phyloP scores from a whole-genome alignment of 2,113 vertebrate species.

The Etheostoma cragini region DNA sequence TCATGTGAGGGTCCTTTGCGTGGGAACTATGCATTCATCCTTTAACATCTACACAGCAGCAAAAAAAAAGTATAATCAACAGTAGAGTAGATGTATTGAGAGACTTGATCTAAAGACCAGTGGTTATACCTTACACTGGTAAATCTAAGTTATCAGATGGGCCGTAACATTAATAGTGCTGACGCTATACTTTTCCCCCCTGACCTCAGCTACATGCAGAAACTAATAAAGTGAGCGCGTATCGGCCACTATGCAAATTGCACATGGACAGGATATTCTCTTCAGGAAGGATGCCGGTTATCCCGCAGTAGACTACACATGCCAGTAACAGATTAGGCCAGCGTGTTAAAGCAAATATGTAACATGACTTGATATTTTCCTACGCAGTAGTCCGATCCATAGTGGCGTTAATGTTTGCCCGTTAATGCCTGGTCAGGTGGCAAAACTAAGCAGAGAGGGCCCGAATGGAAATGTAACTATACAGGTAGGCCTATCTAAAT shows the following conservation, averaged over 20 bases:
- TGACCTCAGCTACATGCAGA: constrained; percentile 44
- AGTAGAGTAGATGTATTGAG: not conserved
- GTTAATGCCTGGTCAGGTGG: not conserved
- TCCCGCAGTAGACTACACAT: not conserved
- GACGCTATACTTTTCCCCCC: constrained; percentile 25
- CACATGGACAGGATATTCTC: constrained; percentile 25
- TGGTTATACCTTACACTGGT: not conserved
- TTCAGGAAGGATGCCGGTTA: constrained; percentile 15
- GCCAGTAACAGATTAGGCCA: not conserved
- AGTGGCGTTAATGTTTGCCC: not conserved
- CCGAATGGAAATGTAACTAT: not conserved
- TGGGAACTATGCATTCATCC: not conserved
- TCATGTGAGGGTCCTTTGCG: not conserved
- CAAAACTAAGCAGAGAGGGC: not conserved
- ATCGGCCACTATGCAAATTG: constrained; percentile 49
- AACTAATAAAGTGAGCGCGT: constrained; percentile 7
- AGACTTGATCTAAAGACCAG: not conserved
- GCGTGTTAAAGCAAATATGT: not conserved
- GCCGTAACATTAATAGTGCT: constrained; percentile 28
- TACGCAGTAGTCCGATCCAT: not conserved
- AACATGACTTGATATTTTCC: not conserved
- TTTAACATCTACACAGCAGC: not conserved
- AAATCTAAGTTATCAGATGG: constrained; percentile 33
- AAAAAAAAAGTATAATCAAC: not conserved
- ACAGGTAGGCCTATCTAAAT: not conserved